phyloP scores from a whole-genome alignment of 2,113 vertebrate species.

The Ardeotis arabs region DNA sequence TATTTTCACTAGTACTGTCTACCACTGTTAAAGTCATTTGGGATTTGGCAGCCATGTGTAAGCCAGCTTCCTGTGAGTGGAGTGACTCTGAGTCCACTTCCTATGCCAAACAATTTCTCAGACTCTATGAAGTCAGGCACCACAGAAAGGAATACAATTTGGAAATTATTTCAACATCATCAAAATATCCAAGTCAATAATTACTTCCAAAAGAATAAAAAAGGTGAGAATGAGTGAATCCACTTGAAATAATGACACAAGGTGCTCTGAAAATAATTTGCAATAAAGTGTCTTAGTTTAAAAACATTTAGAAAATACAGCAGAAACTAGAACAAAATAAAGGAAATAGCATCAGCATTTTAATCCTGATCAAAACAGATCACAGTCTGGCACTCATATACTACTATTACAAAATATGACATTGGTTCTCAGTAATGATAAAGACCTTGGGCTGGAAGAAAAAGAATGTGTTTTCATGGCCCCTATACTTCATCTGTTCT shows the following conservation, averaged over 20 bases:
- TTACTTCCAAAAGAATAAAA: not conserved
- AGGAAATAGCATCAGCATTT: not conserved
- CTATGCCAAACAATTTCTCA: not conserved
- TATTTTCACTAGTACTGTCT: not conserved
- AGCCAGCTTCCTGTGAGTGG: not conserved
- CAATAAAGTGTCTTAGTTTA: not conserved
- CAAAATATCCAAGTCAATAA: not conserved
- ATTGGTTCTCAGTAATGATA: not conserved
- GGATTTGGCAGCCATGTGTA: not conserved
- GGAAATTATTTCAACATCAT: not conserved
- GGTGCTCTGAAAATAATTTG: not conserved
- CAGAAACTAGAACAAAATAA: not conserved
- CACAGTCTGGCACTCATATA: not conserved
- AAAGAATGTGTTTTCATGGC: not conserved
- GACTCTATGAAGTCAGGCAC: not conserved
- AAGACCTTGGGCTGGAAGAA: conserved; percentile 4
- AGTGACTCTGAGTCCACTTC: not conserved
- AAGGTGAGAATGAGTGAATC: not conserved
- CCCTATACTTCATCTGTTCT: conserved; percentile 3
- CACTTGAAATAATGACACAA: not conserved
- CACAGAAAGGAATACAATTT: not conserved
- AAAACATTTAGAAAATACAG: not conserved
- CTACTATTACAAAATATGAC: not conserved
- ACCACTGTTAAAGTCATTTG: not conserved
- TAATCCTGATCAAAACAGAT: not conserved